Conservation (phyloP, 2,888 invertebrate species). For the Aelia acuminata region DNA sequence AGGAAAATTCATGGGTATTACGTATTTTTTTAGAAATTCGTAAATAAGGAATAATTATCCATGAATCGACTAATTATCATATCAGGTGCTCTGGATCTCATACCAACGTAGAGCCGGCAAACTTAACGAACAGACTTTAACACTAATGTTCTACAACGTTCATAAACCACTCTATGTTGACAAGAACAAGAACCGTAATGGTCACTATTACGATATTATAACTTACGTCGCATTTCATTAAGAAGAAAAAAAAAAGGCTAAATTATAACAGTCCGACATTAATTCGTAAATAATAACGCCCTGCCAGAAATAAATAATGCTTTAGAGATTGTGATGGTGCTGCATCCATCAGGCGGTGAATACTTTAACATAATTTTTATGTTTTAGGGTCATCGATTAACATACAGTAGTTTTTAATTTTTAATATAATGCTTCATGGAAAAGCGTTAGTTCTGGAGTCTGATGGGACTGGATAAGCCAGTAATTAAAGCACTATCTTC, state of each 20-base stretch:
- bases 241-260: neutral
- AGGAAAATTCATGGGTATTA: too few relatives aligned
- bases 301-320: conserved; percentile 22
- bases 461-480: conserved; percentile 18
- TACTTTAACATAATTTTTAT: conserved; percentile 32
- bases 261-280: neutral
- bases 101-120: too few relatives aligned
- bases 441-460: neutral
- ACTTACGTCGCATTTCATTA: neutral
- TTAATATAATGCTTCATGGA: conserved; percentile 15
- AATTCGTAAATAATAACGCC: conserved; percentile 24
- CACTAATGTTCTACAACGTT: neutral
- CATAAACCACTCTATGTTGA: neutral
- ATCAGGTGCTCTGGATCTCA: too few relatives aligned
- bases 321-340: conserved; percentile 4
- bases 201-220: neutral
- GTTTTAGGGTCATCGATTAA: conserved; percentile 6
- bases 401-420: conserved; percentile 12
- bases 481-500: conserved; percentile 16
- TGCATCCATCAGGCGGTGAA: conserved; percentile 4
- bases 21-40: too few relatives aligned
- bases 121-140: neutral
- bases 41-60: too few relatives aligned
- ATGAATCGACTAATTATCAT: too few relatives aligned
- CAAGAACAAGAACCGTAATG: neutral